These are phyloP conservation scores for Sturnus vulgaris DNA, from an alignment of 2,113 vertebrate species.

Conservation along the genomic window DNA sequence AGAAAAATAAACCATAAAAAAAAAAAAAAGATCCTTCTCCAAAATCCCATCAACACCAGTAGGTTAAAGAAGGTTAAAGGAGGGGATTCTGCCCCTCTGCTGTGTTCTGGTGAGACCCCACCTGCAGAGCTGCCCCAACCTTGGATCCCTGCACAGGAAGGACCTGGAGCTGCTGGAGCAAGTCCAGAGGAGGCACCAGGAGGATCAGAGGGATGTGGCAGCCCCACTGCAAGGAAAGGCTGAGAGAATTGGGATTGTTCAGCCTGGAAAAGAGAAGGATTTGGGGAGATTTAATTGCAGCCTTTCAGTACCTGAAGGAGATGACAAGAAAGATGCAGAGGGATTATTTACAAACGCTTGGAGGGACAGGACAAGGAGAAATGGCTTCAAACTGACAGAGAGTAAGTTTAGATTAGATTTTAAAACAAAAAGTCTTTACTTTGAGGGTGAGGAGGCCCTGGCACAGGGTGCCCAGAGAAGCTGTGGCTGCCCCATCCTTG, in stretches of 20 bases:
- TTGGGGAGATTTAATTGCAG: background rate
- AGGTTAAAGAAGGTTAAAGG: background rate
- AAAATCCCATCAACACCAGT: background rate
- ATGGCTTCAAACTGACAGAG: background rate
- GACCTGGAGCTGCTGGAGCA: rapidly evolving
- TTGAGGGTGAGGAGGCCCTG: background rate
- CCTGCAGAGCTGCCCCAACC: background rate
- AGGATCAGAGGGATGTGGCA: background rate
- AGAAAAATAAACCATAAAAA: background rate
- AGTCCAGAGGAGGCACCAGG: background rate
- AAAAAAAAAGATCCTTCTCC: background rate
- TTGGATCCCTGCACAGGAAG: background rate
- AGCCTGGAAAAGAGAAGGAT: background rate
- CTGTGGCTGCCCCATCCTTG: background rate
- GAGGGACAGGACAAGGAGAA: too few relatives aligned
- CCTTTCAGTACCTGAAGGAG: background rate
- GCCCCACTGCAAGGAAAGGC: background rate
- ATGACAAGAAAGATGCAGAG: background rate
- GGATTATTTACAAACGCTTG: background rate
- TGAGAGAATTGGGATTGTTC: background rate
- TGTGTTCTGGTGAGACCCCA: background rate
- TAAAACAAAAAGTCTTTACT: background rate
- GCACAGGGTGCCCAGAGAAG: rapidly evolving
- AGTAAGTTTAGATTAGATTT: background rate
- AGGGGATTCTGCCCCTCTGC: background rate